Evolutionary conservation across 2,113 vertebrate genomes (phyloP).

Genomic region (Pelecanoides urinatrix): DNA sequence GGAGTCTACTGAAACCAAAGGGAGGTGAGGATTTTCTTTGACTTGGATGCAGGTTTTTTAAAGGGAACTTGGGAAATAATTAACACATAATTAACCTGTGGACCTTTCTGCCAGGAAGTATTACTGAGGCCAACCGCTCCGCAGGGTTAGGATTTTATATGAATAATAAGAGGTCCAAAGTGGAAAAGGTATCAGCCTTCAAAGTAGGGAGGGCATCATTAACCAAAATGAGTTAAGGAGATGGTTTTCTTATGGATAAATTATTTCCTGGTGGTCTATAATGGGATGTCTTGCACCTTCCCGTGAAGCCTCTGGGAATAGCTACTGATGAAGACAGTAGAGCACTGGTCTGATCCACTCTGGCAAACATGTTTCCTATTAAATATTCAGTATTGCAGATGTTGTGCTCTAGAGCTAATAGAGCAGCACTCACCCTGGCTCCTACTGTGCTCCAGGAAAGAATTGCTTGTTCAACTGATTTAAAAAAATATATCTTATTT

Average conservation of each 20-base stretch:
- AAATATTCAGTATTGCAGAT: background rate
- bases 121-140: slow-evolving; percentile 36
- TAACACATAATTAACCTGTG: slow-evolving; percentile 68
- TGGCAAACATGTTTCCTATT: background rate
- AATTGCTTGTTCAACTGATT: background rate
- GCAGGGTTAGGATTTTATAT: slow-evolving; percentile 56
- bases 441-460: background rate
- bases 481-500: background rate
- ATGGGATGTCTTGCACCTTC: background rate
- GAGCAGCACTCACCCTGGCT: background rate
- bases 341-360: background rate
- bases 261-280: background rate
- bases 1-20: slow-evolving; percentile 35
- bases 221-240: slow-evolving; percentile 7
- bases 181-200: slow-evolving; percentile 47
- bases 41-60: slow-evolving; percentile 51
- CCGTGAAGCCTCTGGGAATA: background rate
- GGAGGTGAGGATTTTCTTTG: slow-evolving; percentile 41
- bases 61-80: slow-evolving; percentile 65
- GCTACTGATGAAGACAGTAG: background rate
- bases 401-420: background rate
- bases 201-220: slow-evolving; percentile 21
- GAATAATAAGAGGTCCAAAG: slow-evolving; percentile 33
- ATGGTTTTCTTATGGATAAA: slow-evolving; percentile 14
- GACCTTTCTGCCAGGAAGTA: slow-evolving; percentile 61